Evolutionary conservation across 2,113 vertebrate species (phyloP).

Genomic region (Vimba vimba): DNA sequence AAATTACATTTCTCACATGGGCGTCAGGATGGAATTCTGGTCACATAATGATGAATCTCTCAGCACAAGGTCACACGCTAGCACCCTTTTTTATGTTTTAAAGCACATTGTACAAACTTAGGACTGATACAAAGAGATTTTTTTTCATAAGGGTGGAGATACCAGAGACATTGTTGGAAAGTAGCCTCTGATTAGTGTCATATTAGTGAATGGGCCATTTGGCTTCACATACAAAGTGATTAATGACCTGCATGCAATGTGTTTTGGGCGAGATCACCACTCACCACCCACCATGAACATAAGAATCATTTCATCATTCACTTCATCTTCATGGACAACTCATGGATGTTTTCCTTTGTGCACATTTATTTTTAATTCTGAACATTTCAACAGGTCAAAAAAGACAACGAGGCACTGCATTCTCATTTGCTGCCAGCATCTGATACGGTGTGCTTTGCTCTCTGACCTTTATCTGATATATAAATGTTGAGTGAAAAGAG

Average conservation of each 20-base stretch:
- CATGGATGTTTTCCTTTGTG: not conserved
- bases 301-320: slow-evolving; percentile 22
- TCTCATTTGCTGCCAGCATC: slow-evolving; percentile 28
- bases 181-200: slow-evolving; percentile 52
- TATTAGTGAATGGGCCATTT: slow-evolving; percentile 60
- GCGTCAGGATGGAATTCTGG: not conserved
- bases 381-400: not conserved
- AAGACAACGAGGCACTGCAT: not conserved
- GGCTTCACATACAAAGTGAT: slow-evolving; percentile 39
- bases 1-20: slow-evolving; percentile 10
- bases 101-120: not conserved
- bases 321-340: not conserved
- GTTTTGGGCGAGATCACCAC: slow-evolving; percentile 42
- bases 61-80: not conserved
- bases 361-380: not conserved
- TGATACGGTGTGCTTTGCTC: slow-evolving; percentile 36
- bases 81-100: not conserved
- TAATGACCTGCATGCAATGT: slow-evolving; percentile 60
- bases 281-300: slow-evolving; percentile 30
- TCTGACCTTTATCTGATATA: slow-evolving; percentile 54
- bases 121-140: too few relatives aligned
- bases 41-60: slow-evolving; percentile 2
- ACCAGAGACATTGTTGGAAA: slow-evolving; percentile 56
- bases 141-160: not conserved
- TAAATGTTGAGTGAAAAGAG: slow-evolving; percentile 44